These are phyloP conservation scores for Trinectes maculatus DNA, from an alignment of 2,113 vertebrate genomes.

Conservation along the genomic window DNA sequence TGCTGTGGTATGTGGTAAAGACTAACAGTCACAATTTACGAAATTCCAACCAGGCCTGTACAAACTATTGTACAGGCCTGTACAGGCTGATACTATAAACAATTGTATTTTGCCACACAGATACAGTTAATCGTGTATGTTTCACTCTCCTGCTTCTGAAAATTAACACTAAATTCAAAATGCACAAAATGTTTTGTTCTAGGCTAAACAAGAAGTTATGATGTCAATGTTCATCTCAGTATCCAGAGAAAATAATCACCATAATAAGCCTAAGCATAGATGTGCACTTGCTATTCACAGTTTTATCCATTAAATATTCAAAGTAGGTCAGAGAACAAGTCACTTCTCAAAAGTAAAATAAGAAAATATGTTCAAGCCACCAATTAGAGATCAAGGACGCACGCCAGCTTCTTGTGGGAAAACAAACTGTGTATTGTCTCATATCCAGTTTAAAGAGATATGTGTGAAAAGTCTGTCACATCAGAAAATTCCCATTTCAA, in stretches of 20 bases:
- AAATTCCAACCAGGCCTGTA: neutral
- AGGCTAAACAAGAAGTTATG: too few species aligned
- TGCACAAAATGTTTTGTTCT: neutral
- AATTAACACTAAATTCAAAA: too few species aligned
- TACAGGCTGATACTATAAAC: too few species aligned
- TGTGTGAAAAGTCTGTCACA: conserved; percentile 2
- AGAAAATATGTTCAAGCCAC: neutral
- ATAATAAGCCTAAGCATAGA: neutral
- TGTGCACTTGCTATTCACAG: neutral
- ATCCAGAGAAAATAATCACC: neutral
- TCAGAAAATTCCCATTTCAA: conserved; percentile 19
- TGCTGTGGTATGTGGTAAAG: neutral
- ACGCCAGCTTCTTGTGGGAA: neutral
- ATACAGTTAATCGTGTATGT: too few species aligned
- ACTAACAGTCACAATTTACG: neutral
- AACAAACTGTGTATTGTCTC: neutral
- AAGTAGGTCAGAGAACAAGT: neutral
- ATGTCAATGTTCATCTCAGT: neutral
- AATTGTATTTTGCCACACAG: too few species aligned
- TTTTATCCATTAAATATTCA: neutral
- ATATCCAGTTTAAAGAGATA: neutral
- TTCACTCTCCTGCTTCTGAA: too few species aligned
- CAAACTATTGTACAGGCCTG: too few species aligned
- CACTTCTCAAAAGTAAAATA: neutral
- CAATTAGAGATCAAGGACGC: conserved; percentile 11